Conservation (phyloP, 2,888 invertebrate species). For the Tiliacea citrago region DNA sequence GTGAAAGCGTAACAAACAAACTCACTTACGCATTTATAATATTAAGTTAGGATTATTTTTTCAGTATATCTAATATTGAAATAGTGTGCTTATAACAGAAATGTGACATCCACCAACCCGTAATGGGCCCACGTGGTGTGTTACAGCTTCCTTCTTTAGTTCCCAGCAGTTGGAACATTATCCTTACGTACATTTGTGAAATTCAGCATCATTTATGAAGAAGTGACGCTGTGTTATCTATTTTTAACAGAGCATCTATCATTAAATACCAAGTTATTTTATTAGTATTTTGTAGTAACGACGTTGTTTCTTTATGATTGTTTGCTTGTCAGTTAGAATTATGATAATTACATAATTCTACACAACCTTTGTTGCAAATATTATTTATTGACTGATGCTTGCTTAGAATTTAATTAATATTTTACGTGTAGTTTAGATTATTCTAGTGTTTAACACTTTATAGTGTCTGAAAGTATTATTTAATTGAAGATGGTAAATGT, state of each 20-base stretch:
- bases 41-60: no score
- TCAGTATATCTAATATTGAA: no score
- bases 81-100: no score
- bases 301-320: constrained; percentile 18
- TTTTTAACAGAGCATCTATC: background rate
- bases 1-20: no score
- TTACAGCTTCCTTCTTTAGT: no score
- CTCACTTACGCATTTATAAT: no score
- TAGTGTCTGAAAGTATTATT: background rate
- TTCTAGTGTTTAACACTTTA: background rate
- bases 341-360: constrained; percentile 11
- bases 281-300: constrained; percentile 15
- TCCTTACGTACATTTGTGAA: background rate
- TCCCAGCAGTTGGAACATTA: background rate
- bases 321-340: constrained; percentile 17
- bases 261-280: background rate
- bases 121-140: no score
- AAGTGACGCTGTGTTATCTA: background rate
- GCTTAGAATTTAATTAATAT: constrained; percentile 12
- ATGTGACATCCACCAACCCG: no score
- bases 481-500: background rate
- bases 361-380: constrained; percentile 16
- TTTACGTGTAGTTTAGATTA: background rate
- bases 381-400: constrained; percentile 9
- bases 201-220: background rate